A percentile compares a stretch with the other conserved stretches of the same genome.
phyloP scores from a whole-genome alignment of 1,140 invertebrate species.

The Cyphomyrmex costatus region DNA sequence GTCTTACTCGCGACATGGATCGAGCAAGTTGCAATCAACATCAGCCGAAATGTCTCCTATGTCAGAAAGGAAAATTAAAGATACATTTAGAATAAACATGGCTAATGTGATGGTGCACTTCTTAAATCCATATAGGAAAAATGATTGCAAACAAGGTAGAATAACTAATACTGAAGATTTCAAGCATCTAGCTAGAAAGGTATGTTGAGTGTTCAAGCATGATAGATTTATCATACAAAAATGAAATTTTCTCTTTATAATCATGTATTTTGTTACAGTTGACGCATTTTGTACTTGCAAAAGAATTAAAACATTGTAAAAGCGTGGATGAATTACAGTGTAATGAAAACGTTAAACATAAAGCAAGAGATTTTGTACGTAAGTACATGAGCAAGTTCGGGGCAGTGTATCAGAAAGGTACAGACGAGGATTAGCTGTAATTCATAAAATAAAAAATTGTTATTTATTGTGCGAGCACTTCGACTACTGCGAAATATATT shows the following conservation, averaged over 20 bases:
- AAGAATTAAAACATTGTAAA: slow-evolving; percentile 97
- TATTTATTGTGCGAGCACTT: slow-evolving; percentile 79
- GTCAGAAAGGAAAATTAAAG: slow-evolving; percentile 92
- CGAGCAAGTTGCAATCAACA: slow-evolving; percentile 80
- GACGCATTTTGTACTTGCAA: slow-evolving; percentile 98
- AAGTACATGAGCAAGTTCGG: slow-evolving; percentile 99
- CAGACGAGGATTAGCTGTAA: slow-evolving; percentile 87
- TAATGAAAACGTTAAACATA: slow-evolving; percentile 96
- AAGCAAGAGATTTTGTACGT: slow-evolving; percentile 97
- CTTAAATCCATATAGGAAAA: slow-evolving; percentile 95
- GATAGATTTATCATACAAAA: background rate
- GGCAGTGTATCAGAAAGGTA: slow-evolving; percentile 89
- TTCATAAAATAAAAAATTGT: slow-evolving; percentile 74
- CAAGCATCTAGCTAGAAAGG: slow-evolving; percentile 98
- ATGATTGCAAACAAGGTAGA: slow-evolving; percentile 93
- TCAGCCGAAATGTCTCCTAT: slow-evolving; percentile 80
- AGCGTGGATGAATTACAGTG: slow-evolving; percentile 95
- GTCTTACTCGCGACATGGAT: slow-evolving; percentile 79
- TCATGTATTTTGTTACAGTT: slow-evolving; percentile 89
- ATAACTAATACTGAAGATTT: slow-evolving; percentile 97
- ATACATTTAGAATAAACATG: slow-evolving; percentile 95
- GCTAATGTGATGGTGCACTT: slow-evolving; percentile 95
- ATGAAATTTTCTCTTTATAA: background rate
- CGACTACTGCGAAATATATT: slow-evolving; percentile 70
- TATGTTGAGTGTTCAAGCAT: slow-evolving; percentile 81